Evolutionary conservation across 2,888 invertebrate species (phyloP), one percentile per base, ranked within the genome.

Genomic region (Poecilobothrus nobilitatus): DNA sequence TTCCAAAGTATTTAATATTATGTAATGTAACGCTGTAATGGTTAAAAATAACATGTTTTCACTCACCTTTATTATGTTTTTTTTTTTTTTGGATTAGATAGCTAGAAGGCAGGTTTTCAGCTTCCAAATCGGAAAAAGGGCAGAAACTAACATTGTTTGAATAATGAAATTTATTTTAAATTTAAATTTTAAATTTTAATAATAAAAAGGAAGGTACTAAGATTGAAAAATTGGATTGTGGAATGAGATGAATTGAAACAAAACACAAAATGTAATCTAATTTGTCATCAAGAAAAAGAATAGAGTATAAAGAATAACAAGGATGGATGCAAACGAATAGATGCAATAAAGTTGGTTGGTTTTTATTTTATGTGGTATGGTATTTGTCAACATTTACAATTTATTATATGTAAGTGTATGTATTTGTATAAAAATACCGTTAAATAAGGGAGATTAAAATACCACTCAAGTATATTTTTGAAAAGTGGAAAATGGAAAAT

Each of bases 391-490:
- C 53, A 53, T 53, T 53, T 53, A 53, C 27, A 27, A 27, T 27
- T 27, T 27, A 27, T 27, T 27, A 27, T 27, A 27, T 27, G 5
- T 27, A 5, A 27, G 5, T 27, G 27, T 27, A 27, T 27, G n/a
- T n/a, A n/a, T 53, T 18, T 15, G 6, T 18, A 18, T 53, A 18
- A 18, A 53, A 53, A 6, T 53, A 53, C 53, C 53, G 53, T 53
- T 53, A 53, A 53, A 53, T 53, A 53, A 53, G 53, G 53, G 53
- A 53, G 53, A 53, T 53, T 53, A 53, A 12, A 53, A 53, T 53
- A 53, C 53, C 18, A 53, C n/a, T 53, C 53, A 18, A 53, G 53
- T 12, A 10, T 12, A 7, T 37, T 37, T 37, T 37, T 27, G 41
- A 41, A 41, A n/a, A 53, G 18, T 53, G n/a, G 15, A 53, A 53